Base-by-base conservation (phyloP, 2,797 vertebrate genomes). In the Sternarchorhynchus goeldii region DNA sequence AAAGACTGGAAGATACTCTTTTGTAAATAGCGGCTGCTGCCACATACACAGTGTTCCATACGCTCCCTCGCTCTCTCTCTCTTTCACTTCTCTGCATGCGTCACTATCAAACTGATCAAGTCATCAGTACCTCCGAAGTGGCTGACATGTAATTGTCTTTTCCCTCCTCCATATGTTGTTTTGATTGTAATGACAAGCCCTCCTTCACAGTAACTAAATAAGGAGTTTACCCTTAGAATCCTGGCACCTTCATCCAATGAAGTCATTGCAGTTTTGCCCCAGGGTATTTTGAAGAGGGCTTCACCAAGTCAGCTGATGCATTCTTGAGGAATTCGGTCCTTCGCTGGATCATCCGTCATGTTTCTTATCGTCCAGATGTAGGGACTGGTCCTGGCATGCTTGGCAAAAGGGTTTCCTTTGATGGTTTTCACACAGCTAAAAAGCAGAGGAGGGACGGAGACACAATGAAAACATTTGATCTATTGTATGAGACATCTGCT, bases 121-220 rank as follows among this genome's bases (percentile, higher is more conserved):
- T 21, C 56, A 63, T 41, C 36, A 41, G 3, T 41, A 41, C 36
- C 17, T 39, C 7, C 20, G 39, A 65, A 39, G 63, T n/a, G 63
- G 18, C 10, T 45, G 64, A 66, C 36, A 66, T n/a, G 36, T 66
- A 66, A 25, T 66, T 45, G 7, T n/a, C n/a, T 66, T 20, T 39
- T 41, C 18, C 39, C 6, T 4, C n/a, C 64, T 45, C 36, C 64
- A 21, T 66, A 14, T 45, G 36, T 45, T 66, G 36, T 41, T 41
- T 50, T 50, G 12, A 50, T 50, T 50, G 2, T 50, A 50, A 50
- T 50, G 45, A 50, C 45, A 50, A 14, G 45, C 10, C 45, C 45
- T 50, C 41, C 10, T 50, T 50, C 45, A 50, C 45, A 50, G 45
- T 50, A 50, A 14, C 45, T 50, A 50, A 50, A 12, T 50, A 50